Evolutionary conservation across 2,113 vertebrate species (phyloP).

Genomic region (Gymnobelideus leadbeateri): DNA sequence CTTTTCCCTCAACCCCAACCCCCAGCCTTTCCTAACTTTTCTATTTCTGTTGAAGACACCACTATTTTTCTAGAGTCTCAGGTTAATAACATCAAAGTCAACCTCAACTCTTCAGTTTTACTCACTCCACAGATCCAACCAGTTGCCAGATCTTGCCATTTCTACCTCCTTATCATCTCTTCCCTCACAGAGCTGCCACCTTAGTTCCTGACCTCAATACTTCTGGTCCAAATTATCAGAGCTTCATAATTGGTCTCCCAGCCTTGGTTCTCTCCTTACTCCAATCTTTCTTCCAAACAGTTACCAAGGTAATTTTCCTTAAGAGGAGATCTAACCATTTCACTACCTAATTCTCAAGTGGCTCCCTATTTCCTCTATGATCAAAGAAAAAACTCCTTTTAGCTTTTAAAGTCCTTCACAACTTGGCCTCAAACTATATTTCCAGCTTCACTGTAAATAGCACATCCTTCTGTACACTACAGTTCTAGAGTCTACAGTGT

Average conservation of each 20-base stretch:
- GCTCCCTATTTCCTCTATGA: background rate
- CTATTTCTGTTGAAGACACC: background rate
- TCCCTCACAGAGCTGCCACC: background rate
- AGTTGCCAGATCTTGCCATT: background rate
- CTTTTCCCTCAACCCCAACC: background rate
- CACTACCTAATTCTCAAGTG: background rate
- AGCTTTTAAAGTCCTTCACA: background rate
- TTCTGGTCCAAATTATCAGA: background rate
- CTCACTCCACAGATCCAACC: too few species aligned
- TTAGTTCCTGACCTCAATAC: too few species aligned
- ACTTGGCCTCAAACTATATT: background rate
- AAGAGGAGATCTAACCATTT: background rate
- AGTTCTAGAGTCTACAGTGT: background rate
- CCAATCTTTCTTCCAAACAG: background rate
- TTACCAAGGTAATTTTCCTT: background rate
- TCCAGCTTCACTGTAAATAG: background rate
- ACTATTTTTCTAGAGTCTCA: background rate
- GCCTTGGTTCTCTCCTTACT: background rate
- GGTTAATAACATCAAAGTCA: background rate
- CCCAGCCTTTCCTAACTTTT: background rate
- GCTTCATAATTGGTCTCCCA: background rate
- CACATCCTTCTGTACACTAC: background rate
- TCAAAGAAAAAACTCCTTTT: background rate
- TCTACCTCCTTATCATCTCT: background rate
- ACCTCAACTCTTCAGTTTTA: background rate